Conservation (phyloP, 2,797 vertebrate genomes). For the Argyrosomus regius region DNA sequence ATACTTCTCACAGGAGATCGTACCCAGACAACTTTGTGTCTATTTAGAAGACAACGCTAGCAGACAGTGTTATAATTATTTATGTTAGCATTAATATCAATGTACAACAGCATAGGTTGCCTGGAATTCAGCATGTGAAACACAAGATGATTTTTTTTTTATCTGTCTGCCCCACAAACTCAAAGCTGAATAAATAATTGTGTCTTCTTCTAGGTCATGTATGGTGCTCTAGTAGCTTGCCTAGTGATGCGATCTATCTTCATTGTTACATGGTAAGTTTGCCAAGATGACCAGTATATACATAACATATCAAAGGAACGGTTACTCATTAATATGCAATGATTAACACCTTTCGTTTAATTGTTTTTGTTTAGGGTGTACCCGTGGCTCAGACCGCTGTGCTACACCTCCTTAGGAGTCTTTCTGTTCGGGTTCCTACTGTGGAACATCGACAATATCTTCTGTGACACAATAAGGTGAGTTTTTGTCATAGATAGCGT, state of each 20-base stretch:
- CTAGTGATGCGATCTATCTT: conserved; percentile 95
- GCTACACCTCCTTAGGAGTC: conserved; percentile 92
- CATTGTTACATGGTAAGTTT: conserved; percentile 96
- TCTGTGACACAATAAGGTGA: conserved; percentile 94
- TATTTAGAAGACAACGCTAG: too few relatives aligned
- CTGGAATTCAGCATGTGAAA: background rate
- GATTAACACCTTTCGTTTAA: background rate
- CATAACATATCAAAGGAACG: background rate
- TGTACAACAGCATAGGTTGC: too few relatives aligned
- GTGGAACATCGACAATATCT: conserved; percentile 98
- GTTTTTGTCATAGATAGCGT: background rate
- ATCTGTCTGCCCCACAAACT: background rate
- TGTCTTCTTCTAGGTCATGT: conserved; percentile 91
- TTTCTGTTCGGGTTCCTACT: conserved; percentile 96
- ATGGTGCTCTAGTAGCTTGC: conserved; percentile 92
- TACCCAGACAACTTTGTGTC: too few relatives aligned
- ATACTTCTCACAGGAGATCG: too few relatives aligned
- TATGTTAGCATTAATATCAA: too few relatives aligned
- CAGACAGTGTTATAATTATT: too few relatives aligned
- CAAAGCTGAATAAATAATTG: conserved; percentile 1
- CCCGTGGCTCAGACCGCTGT: conserved; percentile 93
- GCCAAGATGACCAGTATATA: background rate
- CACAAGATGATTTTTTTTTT: background rate
- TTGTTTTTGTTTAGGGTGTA: conserved; percentile 90
- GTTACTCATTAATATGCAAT: background rate